phyloP scores from a whole-genome alignment of 2,888 invertebrate species.

The Pharmacophagus antenor region DNA sequence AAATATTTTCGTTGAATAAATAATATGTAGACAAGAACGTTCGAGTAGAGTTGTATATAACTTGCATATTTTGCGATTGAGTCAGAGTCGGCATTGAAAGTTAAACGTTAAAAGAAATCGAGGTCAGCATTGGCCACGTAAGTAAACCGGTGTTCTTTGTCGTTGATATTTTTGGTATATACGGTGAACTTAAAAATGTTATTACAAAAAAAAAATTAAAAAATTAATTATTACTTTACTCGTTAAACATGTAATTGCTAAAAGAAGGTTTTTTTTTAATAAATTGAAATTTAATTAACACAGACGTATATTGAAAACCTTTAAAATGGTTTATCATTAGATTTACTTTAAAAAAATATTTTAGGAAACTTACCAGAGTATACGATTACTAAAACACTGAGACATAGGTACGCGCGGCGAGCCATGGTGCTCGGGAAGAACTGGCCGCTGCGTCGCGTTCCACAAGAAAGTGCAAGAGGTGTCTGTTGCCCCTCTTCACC shows the following conservation, averaged over 20 bases:
- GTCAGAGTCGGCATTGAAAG: conserved; percentile 73
- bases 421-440: conserved; percentile 79
- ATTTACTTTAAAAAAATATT: not conserved
- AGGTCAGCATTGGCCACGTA: conserved; percentile 77
- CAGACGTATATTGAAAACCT: not conserved
- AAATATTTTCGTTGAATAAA: not conserved
- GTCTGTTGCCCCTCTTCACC: conserved; percentile 76
- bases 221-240: too few species aligned
- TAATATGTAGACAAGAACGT: not conserved
- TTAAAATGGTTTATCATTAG: not conserved
- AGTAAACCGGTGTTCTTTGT: conserved; percentile 56
- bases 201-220: not conserved
- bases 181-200: not conserved
- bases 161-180: conserved; percentile 36
- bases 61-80: conserved; percentile 41
- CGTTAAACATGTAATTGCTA: not conserved
- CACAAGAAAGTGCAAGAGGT: conserved; percentile 78
- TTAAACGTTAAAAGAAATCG: conserved; percentile 78
- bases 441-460: conserved; percentile 67
- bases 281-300: not conserved
- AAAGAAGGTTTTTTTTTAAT: not conserved
- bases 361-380: conserved; percentile 63
- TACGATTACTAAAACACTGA: conserved; percentile 71
- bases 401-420: conserved; percentile 77
- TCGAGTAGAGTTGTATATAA: not conserved